Percentiles rank a stretch among this genome's conserved stretches.
Conservation (phyloP, 2,888 invertebrate genomes). For the Trachelus troglodyta region DNA sequence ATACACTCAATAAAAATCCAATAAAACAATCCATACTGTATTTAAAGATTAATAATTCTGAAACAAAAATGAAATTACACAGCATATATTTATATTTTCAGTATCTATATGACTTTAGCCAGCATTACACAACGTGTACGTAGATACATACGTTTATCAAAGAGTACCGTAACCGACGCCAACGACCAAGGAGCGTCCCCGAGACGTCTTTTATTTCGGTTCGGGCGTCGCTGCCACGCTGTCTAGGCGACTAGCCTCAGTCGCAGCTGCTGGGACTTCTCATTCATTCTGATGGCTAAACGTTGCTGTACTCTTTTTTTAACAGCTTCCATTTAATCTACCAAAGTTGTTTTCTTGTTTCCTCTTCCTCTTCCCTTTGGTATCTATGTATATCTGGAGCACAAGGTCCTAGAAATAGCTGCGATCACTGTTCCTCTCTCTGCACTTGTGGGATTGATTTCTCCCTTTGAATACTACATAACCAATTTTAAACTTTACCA, state of each 20-base stretch:
- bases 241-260: conserved; percentile 44
- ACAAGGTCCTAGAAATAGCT: background rate
- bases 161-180: background rate
- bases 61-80: background rate
- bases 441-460: background rate
- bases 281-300: background rate
- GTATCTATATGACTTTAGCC: background rate
- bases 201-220: conserved; percentile 43
- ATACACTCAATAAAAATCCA: background rate
- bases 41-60: background rate
- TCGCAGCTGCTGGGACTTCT: conserved; percentile 18
- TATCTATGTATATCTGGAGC: background rate
- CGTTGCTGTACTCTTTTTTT: background rate
- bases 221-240: conserved; percentile 56
- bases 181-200: background rate
- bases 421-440: background rate
- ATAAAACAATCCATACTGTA: background rate
- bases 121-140: background rate
- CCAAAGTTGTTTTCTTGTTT: conserved; percentile 3
- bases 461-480: background rate
- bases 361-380: conserved; percentile 7
- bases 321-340: background rate
- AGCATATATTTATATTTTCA: background rate
- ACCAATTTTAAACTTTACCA: background rate
- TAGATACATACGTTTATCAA: background rate